Conservation (phyloP, 2,113 vertebrate genomes). For the Drymodes brunneopygia region DNA sequence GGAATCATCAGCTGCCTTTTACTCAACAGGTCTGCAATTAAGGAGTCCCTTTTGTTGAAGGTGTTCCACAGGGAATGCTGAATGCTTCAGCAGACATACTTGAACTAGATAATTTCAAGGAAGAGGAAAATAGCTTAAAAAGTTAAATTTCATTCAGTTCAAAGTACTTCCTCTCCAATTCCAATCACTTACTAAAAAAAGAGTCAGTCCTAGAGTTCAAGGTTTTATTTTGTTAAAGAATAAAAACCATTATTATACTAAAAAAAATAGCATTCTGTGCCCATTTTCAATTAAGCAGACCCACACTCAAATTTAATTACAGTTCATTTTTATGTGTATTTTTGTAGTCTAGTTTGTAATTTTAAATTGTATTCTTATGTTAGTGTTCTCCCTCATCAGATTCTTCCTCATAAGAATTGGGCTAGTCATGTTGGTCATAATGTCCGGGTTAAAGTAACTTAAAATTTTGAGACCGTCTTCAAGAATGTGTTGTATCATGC, state of each 20-base stretch:
- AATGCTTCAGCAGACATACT: background rate
- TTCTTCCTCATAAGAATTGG: background rate
- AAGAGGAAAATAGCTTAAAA: background rate
- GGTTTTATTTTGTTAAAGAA: background rate
- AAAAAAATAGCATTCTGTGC: background rate
- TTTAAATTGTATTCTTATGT: background rate
- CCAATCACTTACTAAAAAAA: background rate
- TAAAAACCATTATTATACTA: background rate
- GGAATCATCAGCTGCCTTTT: constrained; percentile 10
- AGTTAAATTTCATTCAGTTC: background rate
- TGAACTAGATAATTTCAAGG: background rate
- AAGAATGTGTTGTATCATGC: background rate
- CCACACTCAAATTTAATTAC: background rate
- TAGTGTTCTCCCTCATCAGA: background rate
- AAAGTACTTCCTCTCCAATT: background rate
- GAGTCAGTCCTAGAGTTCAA: background rate
- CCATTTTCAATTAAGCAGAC: background rate
- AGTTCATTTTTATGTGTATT: background rate
- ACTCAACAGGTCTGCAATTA: constrained; percentile 18
- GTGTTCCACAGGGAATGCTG: background rate
- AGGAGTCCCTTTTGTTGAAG: background rate
- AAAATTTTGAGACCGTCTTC: background rate
- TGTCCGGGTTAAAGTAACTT: background rate
- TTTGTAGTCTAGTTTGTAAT: background rate
- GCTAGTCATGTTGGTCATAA: background rate